Evolutionary conservation across 2,888 invertebrate species (phyloP).

Genomic region (Acleris literana): DNA sequence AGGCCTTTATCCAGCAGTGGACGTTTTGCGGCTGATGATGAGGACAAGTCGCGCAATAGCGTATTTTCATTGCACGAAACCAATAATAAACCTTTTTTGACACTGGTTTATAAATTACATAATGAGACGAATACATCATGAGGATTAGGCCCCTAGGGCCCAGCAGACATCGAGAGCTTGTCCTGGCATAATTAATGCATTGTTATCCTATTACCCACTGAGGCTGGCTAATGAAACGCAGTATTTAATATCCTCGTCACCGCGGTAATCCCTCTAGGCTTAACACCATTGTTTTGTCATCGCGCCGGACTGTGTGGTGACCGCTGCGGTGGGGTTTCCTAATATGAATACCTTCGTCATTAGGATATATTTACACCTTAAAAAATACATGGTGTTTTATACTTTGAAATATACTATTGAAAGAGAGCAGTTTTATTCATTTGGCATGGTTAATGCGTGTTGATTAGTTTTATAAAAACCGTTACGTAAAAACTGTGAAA

Average conservation of each 20-base stretch:
- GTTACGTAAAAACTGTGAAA: too few relatives aligned
- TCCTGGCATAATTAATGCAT: conserved; percentile 55
- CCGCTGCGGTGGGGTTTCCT: conserved; percentile 18
- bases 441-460: too few relatives aligned
- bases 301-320: conserved; percentile 16
- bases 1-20: too few relatives aligned
- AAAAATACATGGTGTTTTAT: too few relatives aligned
- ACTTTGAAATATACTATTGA: too few relatives aligned
- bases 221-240: conserved; percentile 59
- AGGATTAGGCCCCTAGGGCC: conserved; percentile 42
- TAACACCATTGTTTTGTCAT: conserved; percentile 51
- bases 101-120: conserved; percentile 15
- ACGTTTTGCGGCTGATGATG: too few relatives aligned
- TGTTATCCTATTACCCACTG: conserved; percentile 59
- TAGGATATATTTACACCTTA: not conserved
- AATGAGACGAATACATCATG: conserved; percentile 43
- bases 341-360: not conserved
- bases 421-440: too few relatives aligned
- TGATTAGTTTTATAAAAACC: too few relatives aligned
- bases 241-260: conserved; percentile 49
- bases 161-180: conserved; percentile 49
- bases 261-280: conserved; percentile 50
- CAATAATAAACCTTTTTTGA: conserved; percentile 5
- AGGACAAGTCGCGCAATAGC: too few relatives aligned
- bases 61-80: too few relatives aligned